These are phyloP conservation scores for Hycleus phaleratus DNA, from an alignment of 1,140 invertebrate species.

Conservation along the genomic window DNA sequence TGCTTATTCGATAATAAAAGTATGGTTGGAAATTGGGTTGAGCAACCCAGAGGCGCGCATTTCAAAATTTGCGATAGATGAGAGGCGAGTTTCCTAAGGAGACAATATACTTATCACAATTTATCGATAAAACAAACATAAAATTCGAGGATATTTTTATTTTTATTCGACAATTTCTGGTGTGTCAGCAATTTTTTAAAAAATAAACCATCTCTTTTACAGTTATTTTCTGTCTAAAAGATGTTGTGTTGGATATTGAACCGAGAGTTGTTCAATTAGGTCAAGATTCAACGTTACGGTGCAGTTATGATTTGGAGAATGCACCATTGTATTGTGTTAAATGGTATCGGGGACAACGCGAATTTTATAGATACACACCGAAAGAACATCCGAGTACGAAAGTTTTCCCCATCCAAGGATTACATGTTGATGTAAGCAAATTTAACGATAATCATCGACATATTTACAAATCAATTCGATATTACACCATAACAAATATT, in stretches of 20 bases:
- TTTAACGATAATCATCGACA: no score
- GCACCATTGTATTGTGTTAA: slow-evolving; percentile 71
- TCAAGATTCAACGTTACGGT: slow-evolving; percentile 56
- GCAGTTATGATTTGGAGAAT: slow-evolving; percentile 64
- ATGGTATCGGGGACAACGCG: slow-evolving; percentile 72
- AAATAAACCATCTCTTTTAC: slow-evolving; percentile 19
- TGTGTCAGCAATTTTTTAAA: not conserved
- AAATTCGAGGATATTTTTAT: no score
- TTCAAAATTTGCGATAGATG: no score
- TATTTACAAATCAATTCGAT: no score
- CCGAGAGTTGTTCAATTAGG: slow-evolving; percentile 56
- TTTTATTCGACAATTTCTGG: no score
- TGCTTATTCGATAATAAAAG: no score
- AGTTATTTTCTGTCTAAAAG: slow-evolving; percentile 41
- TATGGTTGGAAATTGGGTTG: no score
- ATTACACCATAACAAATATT: no score
- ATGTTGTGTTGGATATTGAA: slow-evolving; percentile 47
- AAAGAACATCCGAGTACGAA: slow-evolving; percentile 59
- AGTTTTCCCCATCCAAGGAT: slow-evolving; percentile 60
- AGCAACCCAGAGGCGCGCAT: no score
- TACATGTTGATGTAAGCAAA: slow-evolving; percentile 65
- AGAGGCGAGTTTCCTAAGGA: no score
- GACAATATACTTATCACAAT: no score
- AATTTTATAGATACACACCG: slow-evolving; percentile 71
- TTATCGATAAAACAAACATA: no score